Evolutionary conservation across 2,888 invertebrate species (phyloP).

Genomic region (Aporophyla nigra): DNA sequence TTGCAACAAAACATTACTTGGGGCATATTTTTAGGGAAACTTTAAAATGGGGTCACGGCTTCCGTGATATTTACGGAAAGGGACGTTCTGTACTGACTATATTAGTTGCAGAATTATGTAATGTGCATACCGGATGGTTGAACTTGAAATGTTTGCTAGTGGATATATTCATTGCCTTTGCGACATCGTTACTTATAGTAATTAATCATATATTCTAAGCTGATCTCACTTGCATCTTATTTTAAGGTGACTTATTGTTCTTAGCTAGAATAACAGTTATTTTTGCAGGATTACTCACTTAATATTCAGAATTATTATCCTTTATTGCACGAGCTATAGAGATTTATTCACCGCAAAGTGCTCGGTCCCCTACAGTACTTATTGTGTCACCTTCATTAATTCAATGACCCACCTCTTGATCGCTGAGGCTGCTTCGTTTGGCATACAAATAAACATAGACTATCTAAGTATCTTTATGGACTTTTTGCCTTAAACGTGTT

Average conservation of each 20-base stretch:
- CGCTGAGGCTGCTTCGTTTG: constrained; percentile 36
- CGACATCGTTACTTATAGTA: constrained; percentile 25
- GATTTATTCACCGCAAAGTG: constrained; percentile 53
- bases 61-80: constrained; percentile 9
- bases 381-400: constrained; percentile 67
- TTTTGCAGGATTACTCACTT: constrained; percentile 30
- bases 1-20: constrained; percentile 48
- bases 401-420: constrained; percentile 63
- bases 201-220: constrained; percentile 29
- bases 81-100: neutral
- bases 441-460: constrained; percentile 59
- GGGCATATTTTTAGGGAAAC: constrained; percentile 25
- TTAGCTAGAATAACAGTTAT: constrained; percentile 3
- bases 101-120: neutral
- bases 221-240: constrained; percentile 26
- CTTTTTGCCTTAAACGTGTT: constrained; percentile 40
- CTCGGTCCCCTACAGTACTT: constrained; percentile 50
- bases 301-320: constrained; percentile 56
- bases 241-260: constrained; percentile 35
- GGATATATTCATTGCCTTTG: neutral
- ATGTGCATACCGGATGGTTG: neutral
- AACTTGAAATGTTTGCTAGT: constrained; percentile 2
- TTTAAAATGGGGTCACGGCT: constrained; percentile 45
- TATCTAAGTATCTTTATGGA: constrained; percentile 43
- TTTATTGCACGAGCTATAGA: constrained; percentile 46